Conservation (phyloP, 2,797 vertebrate species). For the Pipistrellus nathusii region DNA sequence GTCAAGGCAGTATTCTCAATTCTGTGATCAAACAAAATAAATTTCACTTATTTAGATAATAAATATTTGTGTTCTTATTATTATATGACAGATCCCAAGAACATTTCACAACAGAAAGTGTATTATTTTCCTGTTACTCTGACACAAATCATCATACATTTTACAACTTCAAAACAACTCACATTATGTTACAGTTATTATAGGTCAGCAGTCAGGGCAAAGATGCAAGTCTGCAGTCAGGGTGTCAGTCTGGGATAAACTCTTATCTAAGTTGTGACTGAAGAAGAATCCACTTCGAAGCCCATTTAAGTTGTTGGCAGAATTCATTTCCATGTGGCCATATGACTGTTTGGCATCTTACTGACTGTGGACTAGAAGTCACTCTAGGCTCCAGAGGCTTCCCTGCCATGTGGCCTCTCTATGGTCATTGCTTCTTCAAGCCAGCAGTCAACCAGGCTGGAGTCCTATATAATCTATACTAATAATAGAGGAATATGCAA, state of each 20-base stretch:
- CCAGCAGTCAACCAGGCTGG: background rate
- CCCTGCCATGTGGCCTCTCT: background rate
- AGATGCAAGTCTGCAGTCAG: background rate
- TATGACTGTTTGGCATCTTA: background rate
- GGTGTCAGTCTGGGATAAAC: background rate
- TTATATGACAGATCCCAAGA: background rate
- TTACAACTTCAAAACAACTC: background rate
- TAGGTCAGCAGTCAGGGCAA: background rate
- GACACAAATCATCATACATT: background rate
- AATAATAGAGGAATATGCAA: too few relatives aligned
- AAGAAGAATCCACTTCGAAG: background rate
- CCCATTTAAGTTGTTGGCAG: background rate
- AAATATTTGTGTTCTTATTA: background rate
- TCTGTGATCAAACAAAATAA: background rate
- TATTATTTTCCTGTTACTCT: background rate
- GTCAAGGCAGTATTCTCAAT: background rate
- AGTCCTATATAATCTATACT: background rate
- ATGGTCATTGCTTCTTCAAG: background rate
- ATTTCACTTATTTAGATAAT: background rate
- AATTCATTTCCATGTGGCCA: background rate
- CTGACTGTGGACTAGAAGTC: background rate
- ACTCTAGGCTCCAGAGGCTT: background rate
- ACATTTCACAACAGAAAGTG: background rate
- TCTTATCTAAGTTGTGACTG: background rate
- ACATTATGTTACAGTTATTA: background rate